Evolutionary conservation across 2,797 vertebrate genomes (phyloP).

Genomic region (Morelia viridis): DNA sequence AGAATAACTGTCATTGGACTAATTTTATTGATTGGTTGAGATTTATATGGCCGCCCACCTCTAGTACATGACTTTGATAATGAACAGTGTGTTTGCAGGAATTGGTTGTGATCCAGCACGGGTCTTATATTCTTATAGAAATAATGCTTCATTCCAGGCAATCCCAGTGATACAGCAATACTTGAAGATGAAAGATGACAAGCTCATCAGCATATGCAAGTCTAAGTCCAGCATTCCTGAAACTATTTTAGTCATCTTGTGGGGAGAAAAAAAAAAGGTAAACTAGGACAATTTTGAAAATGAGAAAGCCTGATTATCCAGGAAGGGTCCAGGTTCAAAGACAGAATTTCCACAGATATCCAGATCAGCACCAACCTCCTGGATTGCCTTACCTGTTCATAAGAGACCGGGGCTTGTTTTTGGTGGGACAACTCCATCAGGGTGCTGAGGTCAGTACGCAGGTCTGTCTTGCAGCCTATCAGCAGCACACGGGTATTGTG

Average conservation of each 20-base stretch:
- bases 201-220: background rate
- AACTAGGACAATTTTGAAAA: background rate
- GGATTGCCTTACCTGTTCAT: constrained; percentile 84
- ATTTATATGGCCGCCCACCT: background rate
- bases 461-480: constrained; percentile 93
- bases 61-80: background rate
- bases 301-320: background rate
- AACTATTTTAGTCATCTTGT: background rate
- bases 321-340: background rate
- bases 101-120: background rate
- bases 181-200: background rate
- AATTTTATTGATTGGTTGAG: background rate
- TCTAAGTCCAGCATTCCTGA: background rate
- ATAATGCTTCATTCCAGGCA: background rate
- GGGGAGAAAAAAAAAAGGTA: background rate
- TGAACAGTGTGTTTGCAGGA: background rate
- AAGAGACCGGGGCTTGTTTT: constrained; percentile 88
- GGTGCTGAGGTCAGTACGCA: constrained; percentile 90
- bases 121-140: background rate
- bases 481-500: constrained; percentile 88
- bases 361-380: background rate
- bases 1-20: background rate
- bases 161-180: background rate
- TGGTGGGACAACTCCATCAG: constrained; percentile 92
- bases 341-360: background rate